Evolutionary conservation across 2,113 vertebrate species (phyloP).

Genomic region (Rhadina sibilatrix): DNA sequence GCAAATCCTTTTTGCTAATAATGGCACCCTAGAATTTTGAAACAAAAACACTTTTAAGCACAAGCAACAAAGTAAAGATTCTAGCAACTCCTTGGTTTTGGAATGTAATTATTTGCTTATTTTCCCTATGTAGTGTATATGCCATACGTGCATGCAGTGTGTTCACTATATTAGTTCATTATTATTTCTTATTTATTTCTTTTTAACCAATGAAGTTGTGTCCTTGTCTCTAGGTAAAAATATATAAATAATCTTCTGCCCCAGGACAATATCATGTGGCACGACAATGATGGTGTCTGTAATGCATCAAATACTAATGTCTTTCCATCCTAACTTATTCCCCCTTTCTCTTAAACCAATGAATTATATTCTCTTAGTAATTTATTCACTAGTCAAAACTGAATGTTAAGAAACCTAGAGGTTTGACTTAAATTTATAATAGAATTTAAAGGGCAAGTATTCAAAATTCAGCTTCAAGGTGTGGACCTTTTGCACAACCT

Average conservation of each 20-base stretch:
- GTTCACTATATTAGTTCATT: neutral
- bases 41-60: neutral
- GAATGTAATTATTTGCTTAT: neutral
- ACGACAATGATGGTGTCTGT: neutral
- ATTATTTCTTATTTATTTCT: neutral
- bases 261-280: neutral
- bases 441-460: slow-evolving; percentile 45
- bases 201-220: neutral
- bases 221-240: neutral
- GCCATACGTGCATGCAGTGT: too few species aligned
- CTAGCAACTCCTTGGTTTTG: neutral
- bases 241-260: neutral
- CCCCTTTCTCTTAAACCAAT: neutral
- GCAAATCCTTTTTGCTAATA: neutral
- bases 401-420: neutral
- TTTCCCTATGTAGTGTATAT: neutral
- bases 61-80: neutral
- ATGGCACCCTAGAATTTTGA: neutral
- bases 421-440: slow-evolving; percentile 24
- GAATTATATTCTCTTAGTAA: slow-evolving; percentile 10
- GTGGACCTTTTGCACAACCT: slow-evolving; percentile 23
- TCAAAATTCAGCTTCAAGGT: slow-evolving; percentile 38
- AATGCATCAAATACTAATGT: neutral
- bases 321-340: neutral
- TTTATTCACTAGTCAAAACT: slow-evolving; percentile 43